Base-by-base conservation (phyloP, 1,140 invertebrate species). In the Psix sp. region DNA sequence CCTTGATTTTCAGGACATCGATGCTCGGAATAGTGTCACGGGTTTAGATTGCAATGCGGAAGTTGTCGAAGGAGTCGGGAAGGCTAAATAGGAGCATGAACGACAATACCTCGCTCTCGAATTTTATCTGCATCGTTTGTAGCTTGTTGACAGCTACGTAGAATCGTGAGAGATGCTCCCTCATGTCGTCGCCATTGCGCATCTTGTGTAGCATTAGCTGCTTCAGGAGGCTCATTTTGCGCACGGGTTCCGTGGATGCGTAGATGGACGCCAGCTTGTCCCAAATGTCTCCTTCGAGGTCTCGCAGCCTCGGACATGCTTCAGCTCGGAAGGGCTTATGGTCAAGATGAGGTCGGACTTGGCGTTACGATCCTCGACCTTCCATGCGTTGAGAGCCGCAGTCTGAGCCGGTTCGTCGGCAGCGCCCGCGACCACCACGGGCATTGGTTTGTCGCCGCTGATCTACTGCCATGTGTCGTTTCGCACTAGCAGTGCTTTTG, bases 391-490 rank as follows among this genome's bases (percentile, higher is more conserved):
- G 3, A 45, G 7, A n/a, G 31, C 31, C 4, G 24, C 9, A 5
- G n/a, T 7, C 20, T 35, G 33, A 9, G 31, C 15, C 3, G n/a
- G 16, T 0, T 21, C 45, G 29, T 10, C 7, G 16, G 0, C 11
- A 5, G n/a, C 11, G 14, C 0, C 45, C 9, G 3, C 14, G 0
- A 10, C 15, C 1, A 11, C 29, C 2, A 16, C n/a, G 5, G 45
- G 45, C 11, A 18, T 33, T n/a, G 15, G 18, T n/a, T 9, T 29
- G 9, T 60, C 66, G 2, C 45, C 52, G 5, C 11, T 15, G 6
- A 51, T 46, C 18, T 65, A 71, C 11, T 13, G 10, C 46, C 48
- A 63, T 11, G 46, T 33, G 21, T 51, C 54, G 35, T 54, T 63
- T 38, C 56, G 42, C 1, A 66, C 29, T 4, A 66, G 29, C 4